Evolutionary conservation across 2,888 invertebrate genomes (phyloP).

Genomic region (Gordius sp.): DNA sequence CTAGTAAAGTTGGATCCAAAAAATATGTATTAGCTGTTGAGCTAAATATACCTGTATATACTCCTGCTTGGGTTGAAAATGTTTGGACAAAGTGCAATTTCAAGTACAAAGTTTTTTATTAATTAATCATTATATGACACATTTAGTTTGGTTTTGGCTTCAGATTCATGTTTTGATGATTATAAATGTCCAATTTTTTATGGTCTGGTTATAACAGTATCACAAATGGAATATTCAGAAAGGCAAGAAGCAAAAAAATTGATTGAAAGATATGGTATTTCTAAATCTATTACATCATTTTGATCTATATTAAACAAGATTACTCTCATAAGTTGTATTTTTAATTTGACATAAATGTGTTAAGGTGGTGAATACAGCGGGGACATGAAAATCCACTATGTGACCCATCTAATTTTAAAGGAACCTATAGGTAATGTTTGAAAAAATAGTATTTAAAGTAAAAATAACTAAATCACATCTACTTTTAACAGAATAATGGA

Average conservation of each 20-base stretch:
- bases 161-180: too few relatives aligned
- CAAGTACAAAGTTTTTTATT: too few relatives aligned
- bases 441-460: conserved; percentile 19
- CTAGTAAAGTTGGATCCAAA: neutral
- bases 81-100: too few relatives aligned
- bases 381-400: conserved; percentile 32
- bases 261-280: conserved; percentile 43
- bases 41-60: neutral
- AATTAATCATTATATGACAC: too few relatives aligned
- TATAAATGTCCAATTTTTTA: conserved; percentile 45
- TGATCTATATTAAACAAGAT: conserved; percentile 15
- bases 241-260: conserved; percentile 40
- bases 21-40: neutral
- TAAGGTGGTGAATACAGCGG: conserved; percentile 38
- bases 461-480: too few relatives aligned
- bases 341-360: conserved; percentile 20
- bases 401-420: conserved; percentile 35
- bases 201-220: conserved; percentile 48
- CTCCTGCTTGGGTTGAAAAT: neutral
- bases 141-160: too few relatives aligned
- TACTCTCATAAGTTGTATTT: neutral
- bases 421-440: conserved; percentile 30
- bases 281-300: conserved; percentile 16
- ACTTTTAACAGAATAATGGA: too few relatives aligned
- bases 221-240: conserved; percentile 41